Evolutionary conservation across 2,113 vertebrate species (phyloP).

Genomic region (Hydrolagus affinis): DNA sequence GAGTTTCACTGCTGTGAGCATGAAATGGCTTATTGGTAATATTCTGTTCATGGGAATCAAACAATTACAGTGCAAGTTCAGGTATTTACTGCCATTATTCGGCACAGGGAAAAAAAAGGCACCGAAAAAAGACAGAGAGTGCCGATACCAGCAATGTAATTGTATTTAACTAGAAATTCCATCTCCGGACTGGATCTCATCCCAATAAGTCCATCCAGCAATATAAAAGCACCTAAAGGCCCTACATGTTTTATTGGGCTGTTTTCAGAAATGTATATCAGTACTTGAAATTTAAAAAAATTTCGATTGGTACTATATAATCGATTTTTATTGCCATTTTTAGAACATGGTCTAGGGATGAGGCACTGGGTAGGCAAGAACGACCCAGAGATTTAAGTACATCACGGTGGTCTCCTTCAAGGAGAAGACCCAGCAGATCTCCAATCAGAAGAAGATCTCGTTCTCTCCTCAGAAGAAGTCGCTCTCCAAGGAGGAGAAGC

Average conservation of each 20-base stretch:
- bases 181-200: no score
- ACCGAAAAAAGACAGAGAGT: no score
- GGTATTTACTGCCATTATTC: no score
- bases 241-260: background rate
- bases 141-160: no score
- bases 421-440: slow-evolving; percentile 65
- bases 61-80: no score
- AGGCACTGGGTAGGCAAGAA: slow-evolving; percentile 58
- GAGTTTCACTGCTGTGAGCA: no score
- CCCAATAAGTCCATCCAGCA: no score
- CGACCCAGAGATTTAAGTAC: slow-evolving; percentile 61
- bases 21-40: no score
- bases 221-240: no score
- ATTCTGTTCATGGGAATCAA: no score
- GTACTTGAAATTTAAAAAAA: background rate
- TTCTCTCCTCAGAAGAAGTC: slow-evolving; percentile 68
- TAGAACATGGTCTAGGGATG: slow-evolving; percentile 65
- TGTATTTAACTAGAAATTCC: no score
- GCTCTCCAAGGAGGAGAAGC: slow-evolving; percentile 76
- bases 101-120: no score
- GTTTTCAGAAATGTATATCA: background rate
- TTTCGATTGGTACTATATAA: background rate
- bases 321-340: slow-evolving; percentile 37
- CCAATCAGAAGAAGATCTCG: slow-evolving; percentile 64
- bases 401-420: slow-evolving; percentile 60